A percentile compares a stretch with the other conserved stretches of the same genome.
Evolutionary conservation across 2,113 vertebrate genomes (phyloP).

Genomic region (Romanogobio albipinnatus): DNA sequence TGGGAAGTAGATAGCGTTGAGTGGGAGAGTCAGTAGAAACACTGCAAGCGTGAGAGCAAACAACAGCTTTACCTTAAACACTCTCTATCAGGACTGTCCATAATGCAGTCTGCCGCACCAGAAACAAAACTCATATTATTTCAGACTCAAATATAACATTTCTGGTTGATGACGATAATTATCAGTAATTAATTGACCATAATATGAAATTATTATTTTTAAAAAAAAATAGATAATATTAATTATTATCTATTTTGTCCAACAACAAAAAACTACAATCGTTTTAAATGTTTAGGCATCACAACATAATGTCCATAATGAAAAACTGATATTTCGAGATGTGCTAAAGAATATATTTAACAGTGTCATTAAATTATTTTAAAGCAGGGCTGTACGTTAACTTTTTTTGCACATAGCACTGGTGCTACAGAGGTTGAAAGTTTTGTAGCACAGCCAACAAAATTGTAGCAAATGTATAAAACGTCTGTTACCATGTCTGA

Average conservation of each 20-base stretch:
- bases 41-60: neutral
- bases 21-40: neutral
- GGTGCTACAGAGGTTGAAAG: no score
- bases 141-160: neutral
- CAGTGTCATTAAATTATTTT: neutral
- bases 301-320: neutral
- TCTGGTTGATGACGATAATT: no score
- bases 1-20: neutral
- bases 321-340: neutral
- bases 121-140: slow-evolving; percentile 26
- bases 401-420: no score
- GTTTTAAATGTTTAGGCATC: neutral
- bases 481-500: no score
- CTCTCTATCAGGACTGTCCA: slow-evolving; percentile 26
- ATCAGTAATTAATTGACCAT: no score
- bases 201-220: neutral
- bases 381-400: no score
- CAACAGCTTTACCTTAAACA: slow-evolving; percentile 44
- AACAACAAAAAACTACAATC: neutral
- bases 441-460: no score
- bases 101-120: slow-evolving; percentile 42
- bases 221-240: neutral
- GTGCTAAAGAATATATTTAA: neutral
- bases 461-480: no score
- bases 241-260: neutral